A percentile compares a stretch with the other conserved stretches of the same genome.
phyloP scores from a whole-genome alignment of 1,140 invertebrate species.

The Macrotrachela quadricornifera region DNA sequence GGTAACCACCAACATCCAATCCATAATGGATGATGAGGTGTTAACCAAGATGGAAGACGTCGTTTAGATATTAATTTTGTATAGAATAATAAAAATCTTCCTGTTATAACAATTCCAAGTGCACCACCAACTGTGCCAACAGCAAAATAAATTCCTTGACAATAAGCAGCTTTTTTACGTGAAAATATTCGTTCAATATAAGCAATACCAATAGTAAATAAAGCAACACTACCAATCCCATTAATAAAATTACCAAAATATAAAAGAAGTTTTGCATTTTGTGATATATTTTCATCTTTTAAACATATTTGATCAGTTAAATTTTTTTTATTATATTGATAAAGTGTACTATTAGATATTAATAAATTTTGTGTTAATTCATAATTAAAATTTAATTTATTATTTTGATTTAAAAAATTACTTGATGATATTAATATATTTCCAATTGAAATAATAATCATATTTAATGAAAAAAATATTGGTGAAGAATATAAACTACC shows the following conservation, averaged over 20 bases:
- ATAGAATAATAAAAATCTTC: not conserved
- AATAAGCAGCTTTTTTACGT: not conserved
- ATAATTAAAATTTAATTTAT: no score
- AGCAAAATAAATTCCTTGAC: not conserved
- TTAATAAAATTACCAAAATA: not conserved
- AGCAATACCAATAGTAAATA: conserved; percentile 1
- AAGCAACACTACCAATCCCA: not conserved
- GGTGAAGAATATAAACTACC: not conserved
- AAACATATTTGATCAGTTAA: no score
- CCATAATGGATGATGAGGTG: not conserved
- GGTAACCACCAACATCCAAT: conserved; percentile 1
- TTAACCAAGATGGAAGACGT: not conserved
- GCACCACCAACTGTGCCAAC: not conserved
- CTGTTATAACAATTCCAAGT: not conserved
- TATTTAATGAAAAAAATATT: not conserved
- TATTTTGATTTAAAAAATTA: not conserved
- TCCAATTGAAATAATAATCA: not conserved
- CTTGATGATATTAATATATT: not conserved
- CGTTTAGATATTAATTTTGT: not conserved
- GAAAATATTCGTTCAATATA: conserved; percentile 1
- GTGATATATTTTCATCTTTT: not conserved
- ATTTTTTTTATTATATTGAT: not conserved
- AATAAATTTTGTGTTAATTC: no score
- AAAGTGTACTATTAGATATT: not conserved
- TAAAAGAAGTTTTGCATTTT: not conserved